phyloP scores from a whole-genome alignment of 2,797 vertebrate species.

The Eremophila alpestris region DNA sequence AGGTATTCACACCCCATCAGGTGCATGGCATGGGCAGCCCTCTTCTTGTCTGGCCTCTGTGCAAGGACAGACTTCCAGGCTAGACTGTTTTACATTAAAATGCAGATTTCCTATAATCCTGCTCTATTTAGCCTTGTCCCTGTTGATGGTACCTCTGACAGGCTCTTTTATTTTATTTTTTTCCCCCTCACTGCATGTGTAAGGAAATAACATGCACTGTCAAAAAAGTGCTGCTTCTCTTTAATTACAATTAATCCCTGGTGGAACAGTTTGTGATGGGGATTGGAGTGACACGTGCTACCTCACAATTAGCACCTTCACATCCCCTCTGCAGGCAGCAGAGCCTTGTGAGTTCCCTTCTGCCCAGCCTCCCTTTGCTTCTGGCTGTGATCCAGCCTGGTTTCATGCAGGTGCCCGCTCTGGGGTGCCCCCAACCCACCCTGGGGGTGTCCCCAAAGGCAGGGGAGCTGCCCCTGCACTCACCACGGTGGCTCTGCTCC shows the following conservation, averaged over 20 bases:
- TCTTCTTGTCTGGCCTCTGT: background rate
- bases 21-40: background rate
- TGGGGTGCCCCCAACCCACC: background rate
- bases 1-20: background rate
- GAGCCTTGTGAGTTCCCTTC: background rate
- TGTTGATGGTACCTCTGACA: constrained; percentile 50
- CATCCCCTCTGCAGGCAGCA: background rate
- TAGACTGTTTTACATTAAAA: constrained; percentile 31
- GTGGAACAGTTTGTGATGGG: constrained; percentile 45
- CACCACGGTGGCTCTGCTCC: constrained; percentile 86
- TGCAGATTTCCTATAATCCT: constrained; percentile 55
- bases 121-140: constrained; percentile 54
- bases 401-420: background rate
- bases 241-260: constrained; percentile 42
- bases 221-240: constrained; percentile 43
- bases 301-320: constrained; percentile 40
- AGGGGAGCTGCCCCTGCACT: background rate
- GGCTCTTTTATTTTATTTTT: background rate
- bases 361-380: background rate
- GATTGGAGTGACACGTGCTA: background rate
- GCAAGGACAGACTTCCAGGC: background rate
- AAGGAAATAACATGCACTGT: constrained; percentile 46
- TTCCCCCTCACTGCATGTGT: background rate
- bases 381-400: background rate
- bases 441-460: background rate